Evolutionary conservation across 1,140 invertebrate genomes (phyloP).

Genomic region (Ditylenchus dipsaci): DNA sequence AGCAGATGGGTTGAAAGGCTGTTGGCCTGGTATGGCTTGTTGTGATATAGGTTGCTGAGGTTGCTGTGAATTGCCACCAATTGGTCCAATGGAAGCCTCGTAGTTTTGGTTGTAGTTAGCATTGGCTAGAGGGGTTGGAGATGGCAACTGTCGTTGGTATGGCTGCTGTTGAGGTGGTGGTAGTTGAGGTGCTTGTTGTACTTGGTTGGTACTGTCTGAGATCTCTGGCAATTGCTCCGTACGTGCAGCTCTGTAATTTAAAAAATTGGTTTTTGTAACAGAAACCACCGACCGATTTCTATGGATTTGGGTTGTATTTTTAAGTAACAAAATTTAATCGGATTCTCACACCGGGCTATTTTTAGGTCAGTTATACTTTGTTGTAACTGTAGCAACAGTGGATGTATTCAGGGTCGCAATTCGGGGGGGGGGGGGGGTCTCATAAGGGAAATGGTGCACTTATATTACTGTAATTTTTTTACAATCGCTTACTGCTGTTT

Average conservation of each 20-base stretch:
- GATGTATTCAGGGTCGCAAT: no score
- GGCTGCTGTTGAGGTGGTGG: background rate
- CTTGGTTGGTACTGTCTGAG: constrained; percentile 8
- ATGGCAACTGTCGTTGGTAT: background rate
- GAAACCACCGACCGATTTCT: no score
- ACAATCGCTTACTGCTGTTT: constrained; percentile 32
- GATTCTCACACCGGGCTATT: no score
- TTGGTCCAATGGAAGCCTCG: constrained; percentile 14
- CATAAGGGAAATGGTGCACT: no score
- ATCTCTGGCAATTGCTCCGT: constrained; percentile 14
- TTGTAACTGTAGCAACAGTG: no score
- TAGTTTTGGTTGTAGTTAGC: background rate
- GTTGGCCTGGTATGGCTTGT: constrained; percentile 24
- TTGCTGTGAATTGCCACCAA: background rate
- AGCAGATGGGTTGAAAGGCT: background rate
- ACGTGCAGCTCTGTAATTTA: constrained; percentile 13
- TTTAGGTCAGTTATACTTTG: no score
- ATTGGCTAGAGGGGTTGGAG: background rate
- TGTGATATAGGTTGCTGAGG: background rate
- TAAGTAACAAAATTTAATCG: no score
- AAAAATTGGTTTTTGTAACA: background rate
- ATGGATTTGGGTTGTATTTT: no score
- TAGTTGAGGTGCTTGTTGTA: background rate
- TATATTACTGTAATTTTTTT: no score
- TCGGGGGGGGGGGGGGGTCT: no score